These are phyloP conservation scores for Hystrix brachyura DNA, from an alignment of 2,113 vertebrate genomes.

Conservation along the genomic window DNA sequence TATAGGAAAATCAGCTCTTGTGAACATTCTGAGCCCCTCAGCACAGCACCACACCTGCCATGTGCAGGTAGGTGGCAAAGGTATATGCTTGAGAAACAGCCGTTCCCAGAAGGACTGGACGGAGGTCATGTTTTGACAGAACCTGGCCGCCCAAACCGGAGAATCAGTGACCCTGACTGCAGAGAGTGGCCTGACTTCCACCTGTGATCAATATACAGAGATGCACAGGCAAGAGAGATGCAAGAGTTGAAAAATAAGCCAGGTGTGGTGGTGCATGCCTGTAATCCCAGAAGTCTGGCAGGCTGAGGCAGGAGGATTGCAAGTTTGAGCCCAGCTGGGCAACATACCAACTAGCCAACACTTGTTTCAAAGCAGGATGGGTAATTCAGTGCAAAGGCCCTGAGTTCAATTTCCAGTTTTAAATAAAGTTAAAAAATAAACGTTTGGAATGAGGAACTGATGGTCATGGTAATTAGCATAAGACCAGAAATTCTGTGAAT, in stretches of 20 bases:
- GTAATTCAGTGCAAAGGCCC: background rate
- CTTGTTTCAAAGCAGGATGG: background rate
- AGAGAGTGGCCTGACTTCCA: background rate
- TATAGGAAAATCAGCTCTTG: background rate
- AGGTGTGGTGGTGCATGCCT: background rate
- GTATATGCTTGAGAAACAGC: background rate
- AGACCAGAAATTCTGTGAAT: background rate
- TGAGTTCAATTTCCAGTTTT: background rate
- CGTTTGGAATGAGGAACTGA: background rate
- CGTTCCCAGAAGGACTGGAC: background rate
- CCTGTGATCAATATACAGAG: background rate
- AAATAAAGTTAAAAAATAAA: background rate
- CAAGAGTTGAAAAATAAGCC: background rate
- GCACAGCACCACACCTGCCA: background rate
- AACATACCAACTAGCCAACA: background rate
- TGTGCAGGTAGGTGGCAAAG: background rate
- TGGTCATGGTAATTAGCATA: background rate
- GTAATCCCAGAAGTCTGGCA: background rate
- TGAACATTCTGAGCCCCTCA: background rate
- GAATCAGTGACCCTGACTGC: background rate
- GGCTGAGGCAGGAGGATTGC: background rate
- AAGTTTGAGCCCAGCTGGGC: background rate
- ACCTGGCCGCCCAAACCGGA: background rate
- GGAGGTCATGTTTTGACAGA: conserved; percentile 2
- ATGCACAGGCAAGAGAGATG: background rate